Evolutionary conservation across 2,888 invertebrate species (phyloP).

Genomic region (Zygaena filipendulae): DNA sequence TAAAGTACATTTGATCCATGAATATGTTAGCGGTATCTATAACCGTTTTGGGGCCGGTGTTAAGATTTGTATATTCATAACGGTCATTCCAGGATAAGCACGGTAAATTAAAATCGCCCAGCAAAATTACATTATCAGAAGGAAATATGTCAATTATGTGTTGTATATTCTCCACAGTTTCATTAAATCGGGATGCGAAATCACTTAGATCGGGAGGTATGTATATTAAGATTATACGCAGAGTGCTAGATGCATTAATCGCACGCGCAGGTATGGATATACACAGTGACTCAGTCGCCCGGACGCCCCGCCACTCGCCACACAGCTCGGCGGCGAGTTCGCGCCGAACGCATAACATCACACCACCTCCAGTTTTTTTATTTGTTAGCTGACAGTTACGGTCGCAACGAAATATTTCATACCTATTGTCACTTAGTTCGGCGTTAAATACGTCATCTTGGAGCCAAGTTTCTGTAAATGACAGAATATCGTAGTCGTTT

Average conservation of each 20-base stretch:
- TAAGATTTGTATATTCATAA: no score
- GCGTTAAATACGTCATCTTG: conserved; percentile 4
- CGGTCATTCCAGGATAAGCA: no score
- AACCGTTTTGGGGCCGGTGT: no score
- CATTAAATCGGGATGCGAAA: no score
- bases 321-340: not conserved
- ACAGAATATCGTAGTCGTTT: conserved; percentile 4
- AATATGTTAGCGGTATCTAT: no score
- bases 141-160: not conserved
- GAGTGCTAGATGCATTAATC: not conserved
- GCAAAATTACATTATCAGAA: no score
- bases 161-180: not conserved
- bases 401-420: conserved; percentile 3
- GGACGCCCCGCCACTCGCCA: no score
- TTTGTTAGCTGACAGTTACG: not conserved
- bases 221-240: conserved; percentile 3
- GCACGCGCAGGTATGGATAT: conserved; percentile 1
- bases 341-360: conserved; percentile 2
- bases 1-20: no score
- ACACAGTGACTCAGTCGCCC: conserved; percentile 3
- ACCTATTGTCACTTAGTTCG: conserved; percentile 4
- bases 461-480: conserved; percentile 5
- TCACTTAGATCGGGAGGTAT: not conserved
- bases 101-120: no score
- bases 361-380: conserved; percentile 5